Percentiles rank a stretch among this genome's conserved stretches.
These are phyloP conservation scores for Anneissia japonica DNA, from an alignment of 35 echinoderm and acorn worm genomes.

Conservation along the genomic window DNA sequence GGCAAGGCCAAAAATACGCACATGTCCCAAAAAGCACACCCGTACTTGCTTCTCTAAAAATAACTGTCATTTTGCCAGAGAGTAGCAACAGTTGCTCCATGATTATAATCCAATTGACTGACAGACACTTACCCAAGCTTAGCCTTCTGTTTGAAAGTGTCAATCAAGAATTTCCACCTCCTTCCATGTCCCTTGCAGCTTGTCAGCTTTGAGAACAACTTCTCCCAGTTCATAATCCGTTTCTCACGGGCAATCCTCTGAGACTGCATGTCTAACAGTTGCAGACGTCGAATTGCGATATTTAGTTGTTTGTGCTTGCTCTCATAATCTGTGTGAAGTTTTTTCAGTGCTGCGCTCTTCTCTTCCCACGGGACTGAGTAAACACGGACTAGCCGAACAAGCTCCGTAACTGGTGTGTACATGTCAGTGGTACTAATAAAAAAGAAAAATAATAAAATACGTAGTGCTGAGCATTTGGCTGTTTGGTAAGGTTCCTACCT, in stretches of 20 bases:
- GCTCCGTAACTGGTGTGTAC: conserved; percentile 68
- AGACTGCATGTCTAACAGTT: conserved; percentile 73
- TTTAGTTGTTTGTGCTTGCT: conserved; percentile 98
- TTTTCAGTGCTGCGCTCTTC: conserved; percentile 88
- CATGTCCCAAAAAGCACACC: too few relatives aligned
- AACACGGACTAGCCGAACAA: conserved; percentile 78
- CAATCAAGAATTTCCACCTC: conserved; percentile 97
- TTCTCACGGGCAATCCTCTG: conserved; percentile 77
- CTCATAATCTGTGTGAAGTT: conserved; percentile 91
- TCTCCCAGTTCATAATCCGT: conserved; percentile 99
- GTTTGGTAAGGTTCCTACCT: too few relatives aligned
- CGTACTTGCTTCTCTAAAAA: too few relatives aligned
- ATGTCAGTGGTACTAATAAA: conserved; percentile 72
- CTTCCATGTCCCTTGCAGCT: conserved; percentile 88
- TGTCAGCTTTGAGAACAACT: conserved; percentile 89
- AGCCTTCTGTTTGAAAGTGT: conserved; percentile 92
- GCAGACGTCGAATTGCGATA: conserved; percentile 79
- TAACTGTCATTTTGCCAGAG: too few relatives aligned
- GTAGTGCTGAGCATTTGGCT: too few relatives aligned
- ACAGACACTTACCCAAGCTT: conserved; percentile 75
- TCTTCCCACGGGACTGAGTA: conserved; percentile 91
- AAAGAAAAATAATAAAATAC: too few relatives aligned
- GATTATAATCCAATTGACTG: too few relatives aligned
- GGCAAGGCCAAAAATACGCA: too few relatives aligned
- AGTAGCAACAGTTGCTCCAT: too few relatives aligned